phyloP scores from a whole-genome alignment of 2,888 invertebrate species.

The Heliconius ismenius region DNA sequence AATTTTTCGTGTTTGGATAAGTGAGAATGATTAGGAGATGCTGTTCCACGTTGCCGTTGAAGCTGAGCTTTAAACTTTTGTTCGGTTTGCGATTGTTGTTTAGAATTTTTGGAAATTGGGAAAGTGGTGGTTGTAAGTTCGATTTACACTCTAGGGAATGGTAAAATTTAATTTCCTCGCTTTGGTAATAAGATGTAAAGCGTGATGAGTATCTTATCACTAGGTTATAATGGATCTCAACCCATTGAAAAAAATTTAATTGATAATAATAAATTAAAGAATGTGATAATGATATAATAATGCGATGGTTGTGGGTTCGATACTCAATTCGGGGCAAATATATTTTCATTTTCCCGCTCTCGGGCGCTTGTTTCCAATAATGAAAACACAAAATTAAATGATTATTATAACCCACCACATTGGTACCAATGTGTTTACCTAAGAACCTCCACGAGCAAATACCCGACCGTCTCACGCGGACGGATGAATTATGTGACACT shows the following conservation, averaged over 20 bases:
- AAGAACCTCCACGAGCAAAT: conserved; percentile 39
- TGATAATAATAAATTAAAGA: no score
- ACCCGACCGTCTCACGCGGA: conserved; percentile 38
- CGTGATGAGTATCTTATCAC: no score
- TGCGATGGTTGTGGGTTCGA: no score
- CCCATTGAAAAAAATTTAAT: no score
- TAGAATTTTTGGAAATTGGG: background rate
- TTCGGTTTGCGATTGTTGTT: background rate
- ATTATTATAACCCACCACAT: conserved; percentile 20
- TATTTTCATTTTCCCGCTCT: no score
- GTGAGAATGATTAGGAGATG: conserved; percentile 36
- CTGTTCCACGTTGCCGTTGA: background rate
- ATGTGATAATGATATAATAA: no score
- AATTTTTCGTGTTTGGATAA: conserved; percentile 43
- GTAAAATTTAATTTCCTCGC: no score
- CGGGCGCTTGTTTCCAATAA: no score
- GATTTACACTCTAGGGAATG: background rate
- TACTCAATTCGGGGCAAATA: no score
- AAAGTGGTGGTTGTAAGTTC: background rate
- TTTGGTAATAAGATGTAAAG: no score
- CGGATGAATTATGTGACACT: conserved; percentile 57
- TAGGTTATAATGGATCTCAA: no score
- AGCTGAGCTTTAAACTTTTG: background rate
- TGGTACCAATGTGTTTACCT: conserved; percentile 44
- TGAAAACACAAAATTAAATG: background rate